Conservation (phyloP, 2,888 invertebrate genomes). For the Plebejus melissa region DNA sequence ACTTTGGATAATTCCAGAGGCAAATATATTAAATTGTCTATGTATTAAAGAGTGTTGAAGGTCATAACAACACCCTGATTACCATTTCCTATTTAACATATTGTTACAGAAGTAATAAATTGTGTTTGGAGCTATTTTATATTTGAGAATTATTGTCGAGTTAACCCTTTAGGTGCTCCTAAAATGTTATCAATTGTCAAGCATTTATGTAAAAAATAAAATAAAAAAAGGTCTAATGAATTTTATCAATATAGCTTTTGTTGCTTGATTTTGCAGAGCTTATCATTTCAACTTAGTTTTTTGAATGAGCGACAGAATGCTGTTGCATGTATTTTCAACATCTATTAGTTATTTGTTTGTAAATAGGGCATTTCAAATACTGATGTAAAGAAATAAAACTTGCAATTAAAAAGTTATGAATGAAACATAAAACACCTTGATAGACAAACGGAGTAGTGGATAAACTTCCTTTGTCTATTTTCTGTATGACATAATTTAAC, state of each 20-base stretch:
- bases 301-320: neutral
- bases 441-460: neutral
- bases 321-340: neutral
- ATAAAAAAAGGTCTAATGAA: neutral
- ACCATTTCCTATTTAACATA: neutral
- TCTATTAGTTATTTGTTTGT: neutral
- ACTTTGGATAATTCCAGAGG: neutral
- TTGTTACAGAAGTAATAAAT: neutral
- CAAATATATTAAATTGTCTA: neutral
- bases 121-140: neutral
- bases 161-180: neutral
- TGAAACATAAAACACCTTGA: neutral
- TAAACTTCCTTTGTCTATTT: constrained; percentile 4
- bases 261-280: neutral
- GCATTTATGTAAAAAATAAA: too few species aligned
- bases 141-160: neutral
- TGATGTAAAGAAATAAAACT: neutral
- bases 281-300: neutral
- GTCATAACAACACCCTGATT: neutral
- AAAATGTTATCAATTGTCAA: neutral
- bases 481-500: constrained; percentile 1
- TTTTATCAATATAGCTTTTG: neutral
- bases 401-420: constrained; percentile 8
- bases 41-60: neutral
- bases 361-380: neutral